phyloP scores from a whole-genome alignment of 2,888 invertebrate genomes.

The Sphaerophoria taeniata region DNA sequence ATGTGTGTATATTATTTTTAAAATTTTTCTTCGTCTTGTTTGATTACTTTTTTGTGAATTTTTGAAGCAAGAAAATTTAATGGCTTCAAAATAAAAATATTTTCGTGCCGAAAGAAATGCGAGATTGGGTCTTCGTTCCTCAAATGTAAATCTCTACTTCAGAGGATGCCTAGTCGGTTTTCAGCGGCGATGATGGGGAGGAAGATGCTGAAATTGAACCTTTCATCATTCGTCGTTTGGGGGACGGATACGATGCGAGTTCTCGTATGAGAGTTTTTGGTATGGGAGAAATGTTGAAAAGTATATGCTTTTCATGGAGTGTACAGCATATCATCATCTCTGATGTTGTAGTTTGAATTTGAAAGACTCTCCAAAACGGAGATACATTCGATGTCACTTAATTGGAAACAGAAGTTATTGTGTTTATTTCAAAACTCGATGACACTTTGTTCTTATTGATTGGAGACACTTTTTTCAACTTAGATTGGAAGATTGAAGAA shows the following conservation, averaged over 20 bases:
- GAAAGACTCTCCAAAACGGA: neutral
- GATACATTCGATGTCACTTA: neutral
- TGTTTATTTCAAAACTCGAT: too few species aligned
- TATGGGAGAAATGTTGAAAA: conserved; percentile 18
- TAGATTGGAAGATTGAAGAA: too few species aligned
- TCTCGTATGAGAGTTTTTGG: neutral
- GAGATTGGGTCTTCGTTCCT: conserved; percentile 2
- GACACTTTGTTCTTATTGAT: too few species aligned
- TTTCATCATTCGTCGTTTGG: conserved; percentile 21
- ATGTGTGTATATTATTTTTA: conserved; percentile 10
- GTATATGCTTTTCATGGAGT: conserved; percentile 21
- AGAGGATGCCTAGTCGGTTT: neutral
- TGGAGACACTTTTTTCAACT: too few species aligned
- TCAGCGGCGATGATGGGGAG: neutral
- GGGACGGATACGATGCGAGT: conserved; percentile 1
- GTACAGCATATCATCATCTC: conserved; percentile 20
- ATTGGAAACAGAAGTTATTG: neutral
- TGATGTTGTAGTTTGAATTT: conserved; percentile 23
- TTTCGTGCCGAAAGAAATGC: neutral
- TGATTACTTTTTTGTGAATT: neutral
- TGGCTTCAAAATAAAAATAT: conserved; percentile 31
- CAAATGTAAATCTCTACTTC: conserved; percentile 36
- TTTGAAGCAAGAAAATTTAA: conserved; percentile 46
- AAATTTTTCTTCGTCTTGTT: conserved; percentile 1
- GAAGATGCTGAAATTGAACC: conserved; percentile 38